phyloP scores from a whole-genome alignment of 2,797 vertebrate genomes.

The Acrocephalus scirpaceus region DNA sequence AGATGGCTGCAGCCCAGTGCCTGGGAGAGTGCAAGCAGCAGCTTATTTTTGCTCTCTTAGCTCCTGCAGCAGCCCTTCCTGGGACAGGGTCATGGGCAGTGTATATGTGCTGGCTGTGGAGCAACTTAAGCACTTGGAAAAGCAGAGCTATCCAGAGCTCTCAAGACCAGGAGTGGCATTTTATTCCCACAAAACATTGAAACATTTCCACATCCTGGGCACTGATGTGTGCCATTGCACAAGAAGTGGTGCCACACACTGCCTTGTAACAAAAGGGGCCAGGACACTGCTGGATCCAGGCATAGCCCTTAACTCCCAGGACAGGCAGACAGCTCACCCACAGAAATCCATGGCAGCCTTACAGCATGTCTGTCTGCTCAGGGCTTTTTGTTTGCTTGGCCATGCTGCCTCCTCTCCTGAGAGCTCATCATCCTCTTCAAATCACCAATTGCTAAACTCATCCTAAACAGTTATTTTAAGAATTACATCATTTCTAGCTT shows the following conservation, averaged over 20 bases:
- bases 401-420: not conserved
- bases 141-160: not conserved
- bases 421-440: not conserved
- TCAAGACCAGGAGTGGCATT: not conserved
- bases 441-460: not conserved
- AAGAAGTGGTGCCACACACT: accelerated
- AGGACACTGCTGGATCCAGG: not conserved
- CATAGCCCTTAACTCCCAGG: not conserved
- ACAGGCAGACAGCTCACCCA: not conserved
- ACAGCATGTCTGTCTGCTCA: not conserved
- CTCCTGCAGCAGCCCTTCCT: not conserved
- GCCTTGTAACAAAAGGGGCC: not conserved
- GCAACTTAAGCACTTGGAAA: not conserved
- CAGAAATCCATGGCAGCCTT: not conserved
- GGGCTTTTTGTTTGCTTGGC: not conserved
- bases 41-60: not conserved
- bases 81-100: not conserved
- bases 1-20: not conserved
- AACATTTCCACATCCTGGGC: not conserved
- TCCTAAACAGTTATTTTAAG: not conserved
- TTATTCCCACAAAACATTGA: not conserved
- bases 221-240: not conserved
- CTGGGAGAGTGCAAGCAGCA: not conserved
- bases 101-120: not conserved
- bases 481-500: not conserved